These are phyloP conservation scores for Epizoanthus illoricatus DNA, from an alignment of 92 coral and sea anemone genomes.

Conservation along the genomic window DNA sequence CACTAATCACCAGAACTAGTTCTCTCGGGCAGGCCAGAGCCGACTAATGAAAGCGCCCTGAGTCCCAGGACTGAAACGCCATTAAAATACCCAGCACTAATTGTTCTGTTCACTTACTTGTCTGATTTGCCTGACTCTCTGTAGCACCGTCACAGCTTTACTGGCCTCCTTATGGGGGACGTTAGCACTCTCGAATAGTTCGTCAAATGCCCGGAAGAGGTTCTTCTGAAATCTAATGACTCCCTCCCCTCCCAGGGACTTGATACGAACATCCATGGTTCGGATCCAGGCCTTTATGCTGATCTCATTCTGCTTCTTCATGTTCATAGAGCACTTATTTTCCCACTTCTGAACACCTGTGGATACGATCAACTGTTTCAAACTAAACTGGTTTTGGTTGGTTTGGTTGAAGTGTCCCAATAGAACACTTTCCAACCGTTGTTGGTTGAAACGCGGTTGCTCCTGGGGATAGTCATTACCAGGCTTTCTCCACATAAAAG, in stretches of 20 bases:
- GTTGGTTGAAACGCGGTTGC: no score
- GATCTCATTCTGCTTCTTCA: conserved; percentile 78
- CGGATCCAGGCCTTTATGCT: conserved; percentile 92
- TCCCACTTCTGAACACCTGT: conserved; percentile 94
- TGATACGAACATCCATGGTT: conserved; percentile 92
- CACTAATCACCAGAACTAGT: no score
- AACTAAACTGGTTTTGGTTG: no score
- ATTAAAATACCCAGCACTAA: neutral
- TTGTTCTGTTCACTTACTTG: conserved; percentile 56
- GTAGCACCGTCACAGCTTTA: conserved; percentile 80
- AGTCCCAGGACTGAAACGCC: neutral
- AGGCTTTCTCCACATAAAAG: no score
- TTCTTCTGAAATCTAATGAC: conserved; percentile 87
- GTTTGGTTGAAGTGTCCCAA: no score
- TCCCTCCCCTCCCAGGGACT: conserved; percentile 95
- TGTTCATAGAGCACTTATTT: conserved; percentile 63
- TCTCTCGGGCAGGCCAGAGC: no score
- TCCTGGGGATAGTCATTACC: no score
- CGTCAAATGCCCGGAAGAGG: conserved; percentile 95
- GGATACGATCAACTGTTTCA: neutral
- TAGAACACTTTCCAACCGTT: no score
- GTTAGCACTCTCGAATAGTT: conserved; percentile 79
- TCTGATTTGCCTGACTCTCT: conserved; percentile 78
- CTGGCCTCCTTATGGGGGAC: conserved; percentile 67
- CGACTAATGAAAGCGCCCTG: no score